Base-by-base conservation (phyloP, 2,113 vertebrate genomes). In the Mormoops blainvillei region DNA sequence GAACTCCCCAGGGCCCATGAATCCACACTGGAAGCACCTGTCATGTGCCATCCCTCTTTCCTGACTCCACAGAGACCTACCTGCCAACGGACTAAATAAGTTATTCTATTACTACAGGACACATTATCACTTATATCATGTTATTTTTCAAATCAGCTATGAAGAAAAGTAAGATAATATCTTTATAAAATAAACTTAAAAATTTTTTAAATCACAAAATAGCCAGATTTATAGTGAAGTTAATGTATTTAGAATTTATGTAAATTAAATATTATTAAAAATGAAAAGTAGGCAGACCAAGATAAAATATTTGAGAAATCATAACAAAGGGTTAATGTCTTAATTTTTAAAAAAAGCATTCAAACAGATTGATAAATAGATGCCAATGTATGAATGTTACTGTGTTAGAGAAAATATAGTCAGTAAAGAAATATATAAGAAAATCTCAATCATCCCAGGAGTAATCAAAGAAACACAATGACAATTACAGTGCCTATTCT, bases 341-440 rank as follows among this genome's bases (percentile, higher is more conserved):
- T 92, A 31, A 77, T 82, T n/a, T n/a, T n/a, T 58, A 96, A 94
- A 82, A 80, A 91, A 94, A 92, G 43, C n/a, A 86, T 77, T 89
- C 41, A 91, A 26, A 87, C 71, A 86, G 81, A 89, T 22, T 77
- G 43, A 54, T 41, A 65, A 63, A 74, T 68, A 87, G 96, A 80
- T 83, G 15, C 33, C 26, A 85, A 7, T 18, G 1, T 74, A 43
- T 45, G 7, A 28, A 63, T 88, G 38, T 54, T 80, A 89, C 36
- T 36, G 85, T 63, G 22, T 71, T 80, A 87, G 54, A 88, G 41
- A 63, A 56, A 33, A 52, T n/a, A 89, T n/a, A 73, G 52, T 56
- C 20, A 70, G 61, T 38, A 91, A 94, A 78, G 19, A 52, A 54
- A 96, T 52, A 43, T 9, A 38, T 54, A 86, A 91, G 36, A 85